Evolutionary conservation across 2,113 vertebrate species (phyloP).

Genomic region (Benthochromis sp.): DNA sequence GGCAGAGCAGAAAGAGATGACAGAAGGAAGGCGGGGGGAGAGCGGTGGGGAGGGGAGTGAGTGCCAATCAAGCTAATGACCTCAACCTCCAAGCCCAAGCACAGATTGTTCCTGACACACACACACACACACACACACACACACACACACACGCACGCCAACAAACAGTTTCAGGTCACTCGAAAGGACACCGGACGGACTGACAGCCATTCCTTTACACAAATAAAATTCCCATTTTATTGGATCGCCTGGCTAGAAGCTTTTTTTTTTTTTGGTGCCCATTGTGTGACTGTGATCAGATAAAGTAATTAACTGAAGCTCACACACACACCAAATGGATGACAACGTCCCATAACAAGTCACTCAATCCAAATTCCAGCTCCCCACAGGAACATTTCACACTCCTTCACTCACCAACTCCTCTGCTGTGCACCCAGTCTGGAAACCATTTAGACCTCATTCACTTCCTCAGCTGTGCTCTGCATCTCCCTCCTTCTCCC

Average conservation of each 20-base stretch:
- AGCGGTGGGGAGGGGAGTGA: background rate
- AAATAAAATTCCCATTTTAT: background rate
- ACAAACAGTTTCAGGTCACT: background rate
- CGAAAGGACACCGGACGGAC: background rate
- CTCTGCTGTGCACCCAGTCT: conserved; percentile 4
- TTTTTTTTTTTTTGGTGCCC: background rate
- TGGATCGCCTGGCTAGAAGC: background rate
- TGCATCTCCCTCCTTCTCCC: background rate
- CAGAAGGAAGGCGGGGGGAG: background rate
- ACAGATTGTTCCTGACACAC: conserved; percentile 61
- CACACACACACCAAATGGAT: conserved; percentile 3
- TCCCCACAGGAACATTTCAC: conserved; percentile 34
- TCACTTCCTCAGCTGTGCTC: background rate
- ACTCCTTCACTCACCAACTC: background rate
- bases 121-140: background rate
- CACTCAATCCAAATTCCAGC: conserved; percentile 12
- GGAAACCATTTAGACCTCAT: conserved; percentile 43
- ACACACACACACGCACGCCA: background rate
- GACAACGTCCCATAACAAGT: conserved; percentile 34
- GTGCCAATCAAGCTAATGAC: conserved; percentile 63
- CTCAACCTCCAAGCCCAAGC: conserved; percentile 54
- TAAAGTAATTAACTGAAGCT: background rate
- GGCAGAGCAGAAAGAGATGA: background rate
- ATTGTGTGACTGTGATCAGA: background rate
- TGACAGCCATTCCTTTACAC: background rate